Percentiles rank a stretch among this genome's conserved stretches.
Conservation (phyloP, 2,888 invertebrate species). For the Torymus auratus region DNA sequence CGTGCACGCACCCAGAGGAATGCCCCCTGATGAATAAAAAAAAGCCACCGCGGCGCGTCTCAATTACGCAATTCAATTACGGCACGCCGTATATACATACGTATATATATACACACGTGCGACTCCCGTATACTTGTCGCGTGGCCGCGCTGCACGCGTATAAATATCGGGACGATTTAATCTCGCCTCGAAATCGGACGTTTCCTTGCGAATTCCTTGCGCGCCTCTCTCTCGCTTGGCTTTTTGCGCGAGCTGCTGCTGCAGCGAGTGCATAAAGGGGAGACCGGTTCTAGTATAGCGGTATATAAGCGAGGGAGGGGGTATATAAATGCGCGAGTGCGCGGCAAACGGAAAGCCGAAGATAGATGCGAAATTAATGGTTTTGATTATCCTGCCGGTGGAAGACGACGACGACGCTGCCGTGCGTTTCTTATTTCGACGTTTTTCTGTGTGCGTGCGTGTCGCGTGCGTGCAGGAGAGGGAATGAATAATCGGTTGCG, state of each 20-base stretch:
- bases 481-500: too few relatives aligned
- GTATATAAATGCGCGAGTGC: neutral
- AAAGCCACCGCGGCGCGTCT: conserved; percentile 4
- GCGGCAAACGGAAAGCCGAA: neutral
- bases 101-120: neutral
- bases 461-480: too few relatives aligned
- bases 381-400: conserved; percentile 25
- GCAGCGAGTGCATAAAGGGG: neutral
- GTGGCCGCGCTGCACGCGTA: neutral
- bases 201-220: conserved; percentile 46
- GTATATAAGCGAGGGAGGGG: neutral
- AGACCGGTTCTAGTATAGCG: conserved; percentile 16
- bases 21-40: conserved; percentile 12
- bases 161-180: conserved; percentile 35
- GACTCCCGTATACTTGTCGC: neutral
- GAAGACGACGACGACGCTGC: too few relatives aligned
- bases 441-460: too few relatives aligned
- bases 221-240: conserved; percentile 1
- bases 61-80: conserved; percentile 30
- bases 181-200: conserved; percentile 44
- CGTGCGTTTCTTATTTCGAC: too few relatives aligned
- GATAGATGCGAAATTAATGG: conserved; percentile 51
- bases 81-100: neutral
- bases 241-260: too few relatives aligned
- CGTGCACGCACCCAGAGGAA: neutral